A percentile compares a stretch with the other conserved stretches of the same genome.
phyloP scores from a whole-genome alignment of 2,113 vertebrate species.

The Urocolius indicus region DNA sequence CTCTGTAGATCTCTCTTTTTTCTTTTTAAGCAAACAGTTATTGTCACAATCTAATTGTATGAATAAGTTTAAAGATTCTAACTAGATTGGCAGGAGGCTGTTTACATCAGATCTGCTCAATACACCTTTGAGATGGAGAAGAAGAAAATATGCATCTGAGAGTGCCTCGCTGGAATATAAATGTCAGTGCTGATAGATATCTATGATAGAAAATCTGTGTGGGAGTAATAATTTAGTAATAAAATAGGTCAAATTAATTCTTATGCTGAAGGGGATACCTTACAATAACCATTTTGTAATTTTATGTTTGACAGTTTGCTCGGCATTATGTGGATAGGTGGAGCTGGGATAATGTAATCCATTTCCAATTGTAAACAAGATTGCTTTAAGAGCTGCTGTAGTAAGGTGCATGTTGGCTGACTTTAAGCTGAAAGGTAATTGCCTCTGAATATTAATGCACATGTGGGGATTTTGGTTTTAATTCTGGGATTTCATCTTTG shows the following conservation, averaged over 20 bases:
- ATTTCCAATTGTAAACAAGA: slow-evolving; percentile 64
- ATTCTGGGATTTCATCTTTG: slow-evolving; percentile 64
- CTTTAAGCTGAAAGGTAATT: slow-evolving; percentile 65
- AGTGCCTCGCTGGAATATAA: slow-evolving; percentile 58
- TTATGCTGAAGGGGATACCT: slow-evolving; percentile 69
- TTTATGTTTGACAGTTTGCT: slow-evolving; percentile 66
- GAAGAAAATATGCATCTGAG: slow-evolving; percentile 45
- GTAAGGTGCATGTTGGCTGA: slow-evolving; percentile 53
- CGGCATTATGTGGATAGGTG: slow-evolving; percentile 61
- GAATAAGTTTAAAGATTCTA: slow-evolving; percentile 66
- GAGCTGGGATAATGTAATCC: slow-evolving; percentile 64
- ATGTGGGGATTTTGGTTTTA: slow-evolving; percentile 61
- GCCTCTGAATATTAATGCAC: slow-evolving; percentile 67
- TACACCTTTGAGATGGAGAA: slow-evolving; percentile 53
- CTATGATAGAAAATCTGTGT: slow-evolving; percentile 67
- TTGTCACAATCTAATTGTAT: slow-evolving; percentile 56
- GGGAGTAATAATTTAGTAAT: slow-evolving; percentile 75
- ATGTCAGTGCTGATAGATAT: slow-evolving; percentile 62
- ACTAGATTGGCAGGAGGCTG: slow-evolving; percentile 51
- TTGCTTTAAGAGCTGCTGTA: slow-evolving; percentile 70
- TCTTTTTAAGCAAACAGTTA: neutral
- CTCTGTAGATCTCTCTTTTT: neutral
- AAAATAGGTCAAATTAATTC: slow-evolving; percentile 73
- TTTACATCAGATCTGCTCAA: slow-evolving; percentile 60
- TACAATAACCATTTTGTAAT: slow-evolving; percentile 68